Conservation (phyloP, 2,888 invertebrate species). For the Laspeyria flexula region DNA sequence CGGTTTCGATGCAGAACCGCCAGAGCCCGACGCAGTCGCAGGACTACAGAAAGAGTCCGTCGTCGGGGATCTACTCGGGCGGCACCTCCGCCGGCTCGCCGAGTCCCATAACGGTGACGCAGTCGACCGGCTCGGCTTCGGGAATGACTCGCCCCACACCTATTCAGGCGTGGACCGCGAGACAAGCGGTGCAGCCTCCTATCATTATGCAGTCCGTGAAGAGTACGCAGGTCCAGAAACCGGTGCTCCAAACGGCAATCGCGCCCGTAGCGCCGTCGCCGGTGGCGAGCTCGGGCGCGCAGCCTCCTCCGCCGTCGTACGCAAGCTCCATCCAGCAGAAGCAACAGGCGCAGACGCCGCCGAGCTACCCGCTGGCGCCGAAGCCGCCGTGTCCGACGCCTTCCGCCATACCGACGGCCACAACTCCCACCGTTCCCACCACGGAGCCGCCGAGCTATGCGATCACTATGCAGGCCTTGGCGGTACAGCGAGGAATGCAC, state of each 20-base stretch:
- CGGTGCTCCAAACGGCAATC: slow-evolving; percentile 97
- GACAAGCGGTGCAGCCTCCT: slow-evolving; percentile 96
- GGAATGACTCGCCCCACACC: slow-evolving; percentile 93
- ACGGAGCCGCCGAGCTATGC: slow-evolving; percentile 97
- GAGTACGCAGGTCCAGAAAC: slow-evolving; percentile 98
- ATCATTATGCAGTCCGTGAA: slow-evolving; percentile 99
- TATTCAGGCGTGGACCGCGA: slow-evolving; percentile 93
- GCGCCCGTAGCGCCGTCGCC: slow-evolving; percentile 93
- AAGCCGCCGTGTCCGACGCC: slow-evolving; percentile 84
- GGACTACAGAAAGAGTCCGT: slow-evolving; percentile 94
- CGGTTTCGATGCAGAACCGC: slow-evolving; percentile 93
- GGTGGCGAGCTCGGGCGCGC: slow-evolving; percentile 78
- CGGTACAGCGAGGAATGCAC: slow-evolving; percentile 89
- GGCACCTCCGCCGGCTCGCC: slow-evolving; percentile 94
- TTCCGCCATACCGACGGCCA: slow-evolving; percentile 67
- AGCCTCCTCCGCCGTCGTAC: slow-evolving; percentile 93
- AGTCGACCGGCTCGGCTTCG: slow-evolving; percentile 86
- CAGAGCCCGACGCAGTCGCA: slow-evolving; percentile 94
- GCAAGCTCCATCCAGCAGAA: slow-evolving; percentile 93
- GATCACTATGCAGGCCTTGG: slow-evolving; percentile 94
- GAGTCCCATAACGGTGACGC: slow-evolving; percentile 91
- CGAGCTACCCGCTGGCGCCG: slow-evolving; percentile 81
- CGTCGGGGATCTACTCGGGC: slow-evolving; percentile 94
- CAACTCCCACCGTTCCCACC: slow-evolving; percentile 88
- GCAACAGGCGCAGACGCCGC: slow-evolving; percentile 82